phyloP scores from a whole-genome alignment of 2,888 invertebrate species.

The Lapara coniferarum region DNA sequence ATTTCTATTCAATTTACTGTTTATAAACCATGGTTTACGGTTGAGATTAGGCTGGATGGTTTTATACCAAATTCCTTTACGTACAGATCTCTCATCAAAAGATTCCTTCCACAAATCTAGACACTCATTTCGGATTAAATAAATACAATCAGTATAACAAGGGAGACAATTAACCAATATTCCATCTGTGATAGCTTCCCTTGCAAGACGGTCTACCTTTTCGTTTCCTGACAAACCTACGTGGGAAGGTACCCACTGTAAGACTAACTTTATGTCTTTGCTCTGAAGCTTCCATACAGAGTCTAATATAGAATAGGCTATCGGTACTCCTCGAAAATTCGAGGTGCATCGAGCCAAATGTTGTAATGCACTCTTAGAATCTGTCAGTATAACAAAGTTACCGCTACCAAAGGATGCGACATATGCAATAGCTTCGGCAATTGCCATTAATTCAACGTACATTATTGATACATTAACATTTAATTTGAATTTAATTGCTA shows the following conservation, averaged over 20 bases:
- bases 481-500: no score
- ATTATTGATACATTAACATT: not conserved
- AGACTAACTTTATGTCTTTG: not conserved
- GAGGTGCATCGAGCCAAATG: slow-evolving; percentile 4
- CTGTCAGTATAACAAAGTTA: not conserved
- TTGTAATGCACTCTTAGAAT: not conserved
- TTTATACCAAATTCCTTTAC: no score
- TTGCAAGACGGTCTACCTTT: not conserved
- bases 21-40: no score
- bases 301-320: not conserved
- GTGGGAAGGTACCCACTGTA: slow-evolving; percentile 3
- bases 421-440: not conserved
- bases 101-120: no score
- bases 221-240: not conserved
- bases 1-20: no score
- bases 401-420: not conserved
- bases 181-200: no score
- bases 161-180: no score
- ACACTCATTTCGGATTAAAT: no score
- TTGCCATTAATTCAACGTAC: not conserved
- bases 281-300: not conserved
- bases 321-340: not conserved
- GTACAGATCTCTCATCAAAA: no score
- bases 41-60: no score
- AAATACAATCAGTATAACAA: no score